A percentile compares a stretch with the other conserved stretches of the same genome.
These are phyloP conservation scores for Drosophila asahinai DNA, from an alignment of 1,140 invertebrate species.

Conservation along the genomic window DNA sequence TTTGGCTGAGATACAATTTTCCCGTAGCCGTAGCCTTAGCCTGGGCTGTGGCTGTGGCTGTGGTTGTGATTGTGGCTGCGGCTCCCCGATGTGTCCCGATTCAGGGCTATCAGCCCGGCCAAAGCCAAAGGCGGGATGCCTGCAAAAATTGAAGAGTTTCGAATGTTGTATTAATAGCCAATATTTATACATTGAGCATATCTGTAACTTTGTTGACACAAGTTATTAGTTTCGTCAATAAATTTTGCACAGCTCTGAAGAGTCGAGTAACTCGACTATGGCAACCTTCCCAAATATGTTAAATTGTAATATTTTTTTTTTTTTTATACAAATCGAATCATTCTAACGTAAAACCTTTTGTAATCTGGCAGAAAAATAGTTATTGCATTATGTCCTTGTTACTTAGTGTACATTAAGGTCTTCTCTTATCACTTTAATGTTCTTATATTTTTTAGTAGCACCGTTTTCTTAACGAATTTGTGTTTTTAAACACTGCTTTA, in stretches of 20 bases:
- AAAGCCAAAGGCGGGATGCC: conserved; percentile 46
- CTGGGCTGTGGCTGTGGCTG: conserved; percentile 5
- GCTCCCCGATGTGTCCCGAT: conserved; percentile 9
- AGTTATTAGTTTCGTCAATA: no score
- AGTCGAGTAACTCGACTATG: no score
- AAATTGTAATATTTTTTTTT: no score
- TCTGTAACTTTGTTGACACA: no score
- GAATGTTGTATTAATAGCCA: conserved; percentile 61
- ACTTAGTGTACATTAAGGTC: no score
- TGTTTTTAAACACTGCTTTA: conserved; percentile 2
- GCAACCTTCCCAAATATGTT: no score
- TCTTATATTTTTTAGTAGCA: neutral
- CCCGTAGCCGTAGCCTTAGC: neutral
- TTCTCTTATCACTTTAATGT: neutral
- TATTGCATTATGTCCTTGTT: neutral
- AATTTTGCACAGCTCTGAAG: no score
- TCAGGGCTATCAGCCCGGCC: conserved; percentile 40
- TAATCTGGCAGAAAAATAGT: no score
- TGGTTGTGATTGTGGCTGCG: neutral
- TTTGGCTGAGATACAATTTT: conserved; percentile 48
- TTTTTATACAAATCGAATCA: no score
- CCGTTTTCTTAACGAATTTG: neutral
- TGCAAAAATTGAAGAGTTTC: conserved; percentile 37
- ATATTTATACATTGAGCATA: conserved; percentile 40
- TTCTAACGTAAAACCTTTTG: no score